Base-by-base conservation (phyloP, 2,888 invertebrate genomes). In the Sturmia bella region DNA sequence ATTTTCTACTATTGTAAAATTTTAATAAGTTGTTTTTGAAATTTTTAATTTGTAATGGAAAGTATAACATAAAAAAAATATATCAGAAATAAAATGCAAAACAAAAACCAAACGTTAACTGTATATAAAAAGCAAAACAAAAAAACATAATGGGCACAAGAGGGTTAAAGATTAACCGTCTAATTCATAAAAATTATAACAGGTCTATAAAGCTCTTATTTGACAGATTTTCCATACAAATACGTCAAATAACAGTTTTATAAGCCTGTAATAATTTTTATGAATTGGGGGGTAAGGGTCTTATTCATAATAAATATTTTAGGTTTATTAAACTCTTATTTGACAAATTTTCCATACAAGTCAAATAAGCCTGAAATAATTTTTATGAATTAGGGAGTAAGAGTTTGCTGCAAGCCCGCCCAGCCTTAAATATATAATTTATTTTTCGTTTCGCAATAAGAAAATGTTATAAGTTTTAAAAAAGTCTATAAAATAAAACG, bases 141-240 rank as follows among this genome's bases (percentile, higher is more conserved):
- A 15, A 43, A 69, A 52, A 54, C 48, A 75, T 66, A 27, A 68
- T 37, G 75, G 75, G 75, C 75, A 68, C 75, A 75, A 68, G 37
- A 59, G 64, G 64, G 48, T 68, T 75, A 75, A 57, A 57, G 9
- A 37, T 64, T 48, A 39, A 17, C n/a, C n/a, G n/a, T n/a, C n/a
- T n/a, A n/a, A n/a, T n/a, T n/a, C n/a, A n/a, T n/a, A n/a, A n/a
- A n/a, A n/a, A n/a, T n/a, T n/a, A n/a, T n/a, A n/a, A n/a, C n/a
- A n/a, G n/a, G n/a, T n/a, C n/a, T n/a, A n/a, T n/a, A n/a, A n/a
- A n/a, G n/a, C n/a, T n/a, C n/a, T n/a, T n/a, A n/a, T n/a, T n/a
- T n/a, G n/a, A n/a, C n/a, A n/a, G n/a, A n/a, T n/a, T n/a, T n/a
- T n/a, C n/a, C n/a, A n/a, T n/a, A n/a, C n/a, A n/a, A n/a, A n/a